phyloP scores from a whole-genome alignment of 2,113 vertebrate species.

The Madoqua kirkii region DNA sequence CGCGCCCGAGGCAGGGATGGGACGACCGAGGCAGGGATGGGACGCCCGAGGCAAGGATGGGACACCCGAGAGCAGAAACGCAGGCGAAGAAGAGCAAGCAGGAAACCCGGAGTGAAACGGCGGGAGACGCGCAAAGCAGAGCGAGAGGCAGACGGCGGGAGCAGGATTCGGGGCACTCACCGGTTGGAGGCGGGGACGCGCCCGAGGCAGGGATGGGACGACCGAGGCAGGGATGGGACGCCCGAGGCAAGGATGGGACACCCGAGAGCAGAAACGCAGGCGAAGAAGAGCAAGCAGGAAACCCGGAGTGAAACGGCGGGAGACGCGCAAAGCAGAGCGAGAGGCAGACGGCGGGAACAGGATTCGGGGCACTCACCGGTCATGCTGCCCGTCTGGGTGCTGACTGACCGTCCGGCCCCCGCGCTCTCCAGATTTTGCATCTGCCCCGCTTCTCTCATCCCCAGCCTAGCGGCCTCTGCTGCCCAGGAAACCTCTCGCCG shows the following conservation, averaged over 20 bases:
- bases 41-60: accelerated
- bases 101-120: neutral
- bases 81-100: neutral
- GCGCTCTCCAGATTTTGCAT: slow-evolving; percentile 73
- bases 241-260: accelerated
- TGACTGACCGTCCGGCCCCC: slow-evolving; percentile 51
- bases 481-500: neutral
- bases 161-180: slow-evolving; percentile 64
- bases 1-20: accelerated
- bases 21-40: neutral
- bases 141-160: neutral
- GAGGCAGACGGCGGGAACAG: neutral
- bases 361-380: slow-evolving; percentile 70
- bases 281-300: neutral
- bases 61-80: accelerated
- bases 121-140: neutral
- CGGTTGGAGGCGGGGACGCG: too few relatives aligned
- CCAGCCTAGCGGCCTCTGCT: slow-evolving; percentile 13
- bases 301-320: neutral
- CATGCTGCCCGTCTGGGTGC: slow-evolving; percentile 81
- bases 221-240: too few relatives aligned
- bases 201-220: too few relatives aligned
- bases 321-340: neutral
- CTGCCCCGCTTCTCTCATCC: slow-evolving; percentile 59
- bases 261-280: accelerated